Percentiles rank a stretch among this genome's conserved stretches.
phyloP scores from a whole-genome alignment of 2,113 vertebrate species.

The Erpornis zantholeuca region DNA sequence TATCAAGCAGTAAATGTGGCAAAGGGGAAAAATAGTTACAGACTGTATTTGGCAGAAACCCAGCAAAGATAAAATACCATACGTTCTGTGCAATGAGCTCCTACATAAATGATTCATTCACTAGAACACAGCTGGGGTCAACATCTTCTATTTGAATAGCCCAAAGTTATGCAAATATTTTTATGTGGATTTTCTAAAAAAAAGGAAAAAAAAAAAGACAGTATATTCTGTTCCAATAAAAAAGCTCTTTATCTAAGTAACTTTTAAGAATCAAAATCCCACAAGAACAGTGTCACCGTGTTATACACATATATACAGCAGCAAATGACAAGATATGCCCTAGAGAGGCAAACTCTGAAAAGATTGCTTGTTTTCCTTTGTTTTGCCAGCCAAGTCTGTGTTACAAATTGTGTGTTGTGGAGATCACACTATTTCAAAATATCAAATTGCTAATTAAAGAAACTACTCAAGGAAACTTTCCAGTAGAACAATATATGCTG shows the following conservation, averaged over 20 bases:
- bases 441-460: slow-evolving; percentile 64
- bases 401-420: slow-evolving; percentile 24
- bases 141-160: slow-evolving; percentile 3
- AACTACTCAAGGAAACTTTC: slow-evolving; percentile 55
- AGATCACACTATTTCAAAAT: slow-evolving; percentile 52
- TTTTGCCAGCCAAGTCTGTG: slow-evolving; percentile 41
- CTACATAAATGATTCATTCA: slow-evolving; percentile 50
- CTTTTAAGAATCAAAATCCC: slow-evolving; percentile 44
- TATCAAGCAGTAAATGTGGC: slow-evolving; percentile 47
- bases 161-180: slow-evolving; percentile 49
- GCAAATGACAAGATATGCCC: slow-evolving; percentile 51
- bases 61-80: slow-evolving; percentile 62
- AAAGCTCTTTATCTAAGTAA: slow-evolving; percentile 13
- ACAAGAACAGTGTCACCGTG: neutral
- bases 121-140: slow-evolving; percentile 36
- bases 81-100: slow-evolving; percentile 55
- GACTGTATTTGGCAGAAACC: slow-evolving; percentile 47
- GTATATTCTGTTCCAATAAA: neutral
- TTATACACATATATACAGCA: neutral
- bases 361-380: slow-evolving; percentile 48
- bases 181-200: neutral
- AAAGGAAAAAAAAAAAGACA: neutral
- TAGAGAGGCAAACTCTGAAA: slow-evolving; percentile 41
- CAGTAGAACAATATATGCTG: slow-evolving; percentile 57
- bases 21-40: slow-evolving; percentile 59